Evolutionary conservation across 2,113 vertebrate genomes (phyloP), one percentile per base, ranked within the genome.

Genomic region (Taurulus bubalis): DNA sequence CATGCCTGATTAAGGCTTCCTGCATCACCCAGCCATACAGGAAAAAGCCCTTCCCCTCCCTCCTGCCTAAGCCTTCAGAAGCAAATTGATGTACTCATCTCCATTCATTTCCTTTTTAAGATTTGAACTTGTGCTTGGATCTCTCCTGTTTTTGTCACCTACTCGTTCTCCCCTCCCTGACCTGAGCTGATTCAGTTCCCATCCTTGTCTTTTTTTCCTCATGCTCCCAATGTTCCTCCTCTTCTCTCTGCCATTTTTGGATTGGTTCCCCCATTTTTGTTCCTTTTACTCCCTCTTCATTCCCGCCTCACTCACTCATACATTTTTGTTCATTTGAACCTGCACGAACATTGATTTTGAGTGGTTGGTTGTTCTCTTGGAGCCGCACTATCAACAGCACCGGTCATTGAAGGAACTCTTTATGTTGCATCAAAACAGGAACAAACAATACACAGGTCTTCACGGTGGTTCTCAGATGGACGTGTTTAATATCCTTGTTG

Each of bases 121-220:
- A 93, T 97, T 96, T 94, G 97, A 97, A 98, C 97, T 98, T 96
- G 96, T 96, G 96, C 96, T 98, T 97, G 97, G 97, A 98, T 97
- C 96, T 96, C 96, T 96, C 90, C 92, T 96, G 91, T 96, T 82
- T 95, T 92, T 96, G 96, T 97, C 87, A 85, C 80, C 84, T 96
- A 95, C 94, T 95, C 92, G 94, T 90, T 93, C 87, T 92, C 94
- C 89, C 86, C 95, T 96, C 94, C 87, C 85, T 84, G 85, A 84
- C 87, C 95, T 96, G 95, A 96, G 94, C 94, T 94, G 95, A 93
- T 93, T 96, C 94, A 93, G 93, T 95, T 91, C 95, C 93, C 92
- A 90, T 93, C 85, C 94, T 93, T 89, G 66, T 87, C 40, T 77
- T 38, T n/a, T 8, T 85, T 65, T 3, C 80, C 83, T 85, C 77